These are phyloP conservation scores for Phaenicophaeus curvirostris DNA, from an alignment of 2,797 vertebrate genomes.

Conservation along the genomic window DNA sequence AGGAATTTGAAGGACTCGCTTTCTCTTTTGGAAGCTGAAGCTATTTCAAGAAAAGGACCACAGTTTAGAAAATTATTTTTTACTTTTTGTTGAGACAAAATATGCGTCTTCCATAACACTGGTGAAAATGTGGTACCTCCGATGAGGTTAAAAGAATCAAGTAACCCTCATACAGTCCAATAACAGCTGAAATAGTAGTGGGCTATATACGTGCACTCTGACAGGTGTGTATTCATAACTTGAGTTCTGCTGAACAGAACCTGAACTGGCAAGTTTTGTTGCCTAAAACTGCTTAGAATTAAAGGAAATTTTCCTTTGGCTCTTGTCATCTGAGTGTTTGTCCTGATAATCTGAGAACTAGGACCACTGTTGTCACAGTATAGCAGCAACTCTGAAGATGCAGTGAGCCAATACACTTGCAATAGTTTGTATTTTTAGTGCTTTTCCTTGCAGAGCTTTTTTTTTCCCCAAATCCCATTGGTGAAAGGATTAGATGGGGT, in stretches of 20 bases:
- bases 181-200: not conserved
- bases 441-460: not conserved
- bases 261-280: constrained; percentile 1
- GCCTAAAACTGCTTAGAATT: not conserved
- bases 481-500: constrained; percentile 41
- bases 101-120: not conserved
- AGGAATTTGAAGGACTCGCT: not conserved
- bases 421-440: constrained; percentile 34
- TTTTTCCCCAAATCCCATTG: not conserved
- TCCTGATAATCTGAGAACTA: constrained; percentile 16
- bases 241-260: constrained; percentile 16
- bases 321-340: constrained; percentile 6
- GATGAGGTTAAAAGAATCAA: not conserved
- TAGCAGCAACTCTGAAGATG: not conserved
- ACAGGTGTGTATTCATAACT: not conserved
- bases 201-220: not conserved
- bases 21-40: not conserved
- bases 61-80: not conserved
- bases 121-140: not conserved
- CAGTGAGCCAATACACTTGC: constrained; percentile 9
- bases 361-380: not conserved
- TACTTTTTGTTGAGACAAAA: not conserved
- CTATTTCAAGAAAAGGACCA: not conserved
- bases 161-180: not conserved
- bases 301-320: constrained; percentile 5